Evolutionary conservation across 1,140 invertebrate species (phyloP).

Genomic region (Zaprionus kolodkinae): DNA sequence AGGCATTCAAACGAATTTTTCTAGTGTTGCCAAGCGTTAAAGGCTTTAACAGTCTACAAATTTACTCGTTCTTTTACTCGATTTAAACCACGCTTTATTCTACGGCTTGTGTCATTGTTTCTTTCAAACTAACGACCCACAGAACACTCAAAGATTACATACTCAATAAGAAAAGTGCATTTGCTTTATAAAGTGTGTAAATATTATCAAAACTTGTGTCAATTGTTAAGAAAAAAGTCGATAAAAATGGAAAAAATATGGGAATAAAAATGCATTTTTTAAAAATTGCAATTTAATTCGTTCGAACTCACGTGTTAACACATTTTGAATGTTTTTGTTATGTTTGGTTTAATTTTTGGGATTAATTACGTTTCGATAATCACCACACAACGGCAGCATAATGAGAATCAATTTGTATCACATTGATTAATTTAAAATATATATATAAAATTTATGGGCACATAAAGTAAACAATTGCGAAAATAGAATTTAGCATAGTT

Average conservation of each 20-base stretch:
- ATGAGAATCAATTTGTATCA: constrained; percentile 77
- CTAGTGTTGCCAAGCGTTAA: neutral
- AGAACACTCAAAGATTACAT: constrained; percentile 15
- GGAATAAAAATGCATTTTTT: constrained; percentile 18
- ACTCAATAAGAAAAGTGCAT: constrained; percentile 15
- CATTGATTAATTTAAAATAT: constrained; percentile 74
- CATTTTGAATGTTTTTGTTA: constrained; percentile 60
- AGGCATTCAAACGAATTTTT: no score
- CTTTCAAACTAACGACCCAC: neutral
- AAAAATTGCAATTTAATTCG: constrained; percentile 41
- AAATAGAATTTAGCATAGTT: constrained; percentile 64
- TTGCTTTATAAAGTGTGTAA: constrained; percentile 9
- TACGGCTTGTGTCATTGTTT: constrained; percentile 30
- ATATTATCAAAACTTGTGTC: neutral
- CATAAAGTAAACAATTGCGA: constrained; percentile 50
- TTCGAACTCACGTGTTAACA: constrained; percentile 78
- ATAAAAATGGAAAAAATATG: constrained; percentile 13
- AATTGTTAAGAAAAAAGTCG: constrained; percentile 8
- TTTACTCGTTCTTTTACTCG: neutral
- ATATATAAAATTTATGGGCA: constrained; percentile 46
- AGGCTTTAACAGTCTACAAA: neutral
- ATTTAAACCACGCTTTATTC: neutral
- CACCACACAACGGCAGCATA: constrained; percentile 67
- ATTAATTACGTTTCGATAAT: constrained; percentile 18
- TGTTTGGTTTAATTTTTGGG: constrained; percentile 35